These are phyloP conservation scores for Hesperophylax magnus DNA, from an alignment of 1,140 invertebrate species.

Conservation along the genomic window DNA sequence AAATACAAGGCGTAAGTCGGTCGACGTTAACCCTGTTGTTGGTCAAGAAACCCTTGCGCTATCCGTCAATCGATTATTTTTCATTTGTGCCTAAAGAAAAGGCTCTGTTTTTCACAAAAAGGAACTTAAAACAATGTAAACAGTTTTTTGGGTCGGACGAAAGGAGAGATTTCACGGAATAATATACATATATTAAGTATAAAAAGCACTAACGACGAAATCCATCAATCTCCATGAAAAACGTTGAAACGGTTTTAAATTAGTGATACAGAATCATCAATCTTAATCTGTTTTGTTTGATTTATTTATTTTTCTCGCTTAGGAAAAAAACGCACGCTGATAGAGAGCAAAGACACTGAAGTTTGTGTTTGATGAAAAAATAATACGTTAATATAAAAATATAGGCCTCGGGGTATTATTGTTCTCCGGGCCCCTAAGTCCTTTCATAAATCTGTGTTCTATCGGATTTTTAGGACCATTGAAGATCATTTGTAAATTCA, in stretches of 20 bases:
- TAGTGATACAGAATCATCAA: conserved; percentile 25
- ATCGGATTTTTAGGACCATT: too few species aligned
- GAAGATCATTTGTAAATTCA: too few species aligned
- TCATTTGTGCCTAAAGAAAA: conserved; percentile 31
- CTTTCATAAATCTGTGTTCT: too few species aligned
- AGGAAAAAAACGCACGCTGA: too few species aligned
- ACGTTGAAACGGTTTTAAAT: conserved; percentile 10
- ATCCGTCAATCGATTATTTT: conserved; percentile 36
- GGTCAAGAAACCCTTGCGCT: conserved; percentile 7
- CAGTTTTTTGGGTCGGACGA: conserved; percentile 13
- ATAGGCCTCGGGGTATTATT: too few species aligned
- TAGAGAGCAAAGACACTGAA: too few species aligned
- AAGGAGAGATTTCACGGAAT: conserved; percentile 11
- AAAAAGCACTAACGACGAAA: conserved; percentile 26
- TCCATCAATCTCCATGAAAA: conserved; percentile 34
- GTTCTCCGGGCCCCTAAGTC: too few species aligned
- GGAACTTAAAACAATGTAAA: conserved; percentile 37
- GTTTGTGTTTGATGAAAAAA: too few species aligned
- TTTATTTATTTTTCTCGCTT: conserved; percentile 11
- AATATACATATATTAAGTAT: conserved; percentile 27
- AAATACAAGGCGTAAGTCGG: neutral
- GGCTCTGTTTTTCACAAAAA: conserved; percentile 14
- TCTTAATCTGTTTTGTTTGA: conserved; percentile 38
- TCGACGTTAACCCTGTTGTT: neutral
- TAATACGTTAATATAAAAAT: too few species aligned